A percentile compares a stretch with the other conserved stretches of the same genome.
These are phyloP conservation scores for Aratinga solstitialis DNA, from an alignment of 2,797 vertebrate species.

Conservation along the genomic window DNA sequence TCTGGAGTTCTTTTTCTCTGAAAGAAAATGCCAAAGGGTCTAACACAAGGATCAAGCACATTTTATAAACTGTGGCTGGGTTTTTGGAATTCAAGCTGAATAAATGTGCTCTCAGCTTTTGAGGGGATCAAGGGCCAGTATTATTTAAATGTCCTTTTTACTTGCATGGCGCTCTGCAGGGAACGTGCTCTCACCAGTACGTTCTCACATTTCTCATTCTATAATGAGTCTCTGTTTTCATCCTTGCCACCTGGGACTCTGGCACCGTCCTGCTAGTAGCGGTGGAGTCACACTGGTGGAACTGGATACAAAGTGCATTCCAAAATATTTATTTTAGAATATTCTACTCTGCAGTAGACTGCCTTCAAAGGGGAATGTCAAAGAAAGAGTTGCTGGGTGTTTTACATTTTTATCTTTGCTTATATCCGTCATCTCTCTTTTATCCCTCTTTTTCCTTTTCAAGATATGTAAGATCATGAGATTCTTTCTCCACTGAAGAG, in stretches of 20 bases:
- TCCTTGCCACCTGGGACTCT: constrained; percentile 26
- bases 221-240: constrained; percentile 59
- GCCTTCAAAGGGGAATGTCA: neutral
- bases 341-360: constrained; percentile 4
- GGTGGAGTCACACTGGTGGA: neutral
- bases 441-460: neutral
- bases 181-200: neutral
- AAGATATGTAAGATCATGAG: neutral
- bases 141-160: constrained; percentile 56
- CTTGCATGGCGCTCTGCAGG: neutral
- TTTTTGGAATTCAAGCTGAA: constrained; percentile 34
- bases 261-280: neutral
- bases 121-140: constrained; percentile 47
- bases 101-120: constrained; percentile 42
- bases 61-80: neutral
- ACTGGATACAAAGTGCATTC: neutral
- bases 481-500: neutral
- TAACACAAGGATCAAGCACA: constrained; percentile 12
- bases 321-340: constrained; percentile 58
- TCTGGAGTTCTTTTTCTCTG: constrained; percentile 32
- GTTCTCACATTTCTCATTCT: constrained; percentile 49
- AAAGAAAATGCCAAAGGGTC: constrained; percentile 38
- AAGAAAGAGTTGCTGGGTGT: neutral
- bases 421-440: constrained; percentile 10
- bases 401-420: constrained; percentile 31